Percentiles rank a stretch among this genome's conserved stretches.
phyloP scores from a whole-genome alignment of 1,140 invertebrate species.

The Cydia strobilella region DNA sequence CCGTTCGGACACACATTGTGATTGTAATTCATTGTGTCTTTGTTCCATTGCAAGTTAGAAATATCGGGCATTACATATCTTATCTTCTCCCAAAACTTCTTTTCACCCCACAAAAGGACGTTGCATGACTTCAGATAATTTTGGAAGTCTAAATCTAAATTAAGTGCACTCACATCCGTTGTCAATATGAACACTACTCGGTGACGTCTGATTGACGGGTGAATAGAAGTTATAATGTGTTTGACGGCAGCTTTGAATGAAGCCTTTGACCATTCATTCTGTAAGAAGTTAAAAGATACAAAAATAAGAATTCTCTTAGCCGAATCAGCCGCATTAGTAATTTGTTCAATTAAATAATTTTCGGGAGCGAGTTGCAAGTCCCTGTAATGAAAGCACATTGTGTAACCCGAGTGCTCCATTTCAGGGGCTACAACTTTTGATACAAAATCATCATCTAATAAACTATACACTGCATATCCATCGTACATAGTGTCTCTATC shows the following conservation, averaged over 20 bases:
- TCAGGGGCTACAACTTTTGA: slow-evolving; percentile 88
- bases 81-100: slow-evolving; percentile 94
- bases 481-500: slow-evolving; percentile 91
- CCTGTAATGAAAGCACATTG: slow-evolving; percentile 87
- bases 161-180: slow-evolving; percentile 89
- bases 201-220: slow-evolving; percentile 82
- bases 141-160: slow-evolving; percentile 90
- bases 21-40: slow-evolving; percentile 75
- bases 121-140: slow-evolving; percentile 90
- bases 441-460: slow-evolving; percentile 91
- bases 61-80: slow-evolving; percentile 92
- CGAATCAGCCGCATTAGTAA: slow-evolving; percentile 89
- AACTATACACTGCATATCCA: slow-evolving; percentile 94
- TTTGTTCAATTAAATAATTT: slow-evolving; percentile 86
- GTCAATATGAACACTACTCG: slow-evolving; percentile 85
- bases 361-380: slow-evolving; percentile 87
- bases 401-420: slow-evolving; percentile 88
- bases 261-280: slow-evolving; percentile 87
- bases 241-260: slow-evolving; percentile 87
- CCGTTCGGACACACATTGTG: slow-evolving; percentile 73
- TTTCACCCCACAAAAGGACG: slow-evolving; percentile 91
- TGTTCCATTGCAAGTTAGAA: slow-evolving; percentile 79
- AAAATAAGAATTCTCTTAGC: slow-evolving; percentile 86
- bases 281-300: slow-evolving; percentile 87
- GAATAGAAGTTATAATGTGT: slow-evolving; percentile 86